Percentiles rank a stretch among this genome's conserved stretches.
phyloP scores from a whole-genome alignment of 2,797 vertebrate genomes.

The Pteropus rufus region DNA sequence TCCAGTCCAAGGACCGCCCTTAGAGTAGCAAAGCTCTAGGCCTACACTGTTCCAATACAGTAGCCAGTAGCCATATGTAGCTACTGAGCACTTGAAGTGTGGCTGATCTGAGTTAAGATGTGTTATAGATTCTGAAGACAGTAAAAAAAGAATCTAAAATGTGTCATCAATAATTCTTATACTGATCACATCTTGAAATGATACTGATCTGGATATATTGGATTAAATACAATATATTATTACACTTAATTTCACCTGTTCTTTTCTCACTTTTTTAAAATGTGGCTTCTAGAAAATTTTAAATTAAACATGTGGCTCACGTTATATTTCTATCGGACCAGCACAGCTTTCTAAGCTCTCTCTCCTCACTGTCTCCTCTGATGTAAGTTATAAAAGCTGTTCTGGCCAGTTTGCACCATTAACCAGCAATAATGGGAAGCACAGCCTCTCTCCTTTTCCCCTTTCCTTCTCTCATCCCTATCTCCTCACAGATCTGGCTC shows the following conservation, averaged over 20 bases:
- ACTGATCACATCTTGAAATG: background rate
- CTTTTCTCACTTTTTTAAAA: slow-evolving; percentile 20
- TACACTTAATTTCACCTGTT: slow-evolving; percentile 6
- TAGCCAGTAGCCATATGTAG: background rate
- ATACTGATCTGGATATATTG: background rate
- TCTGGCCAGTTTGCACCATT: background rate
- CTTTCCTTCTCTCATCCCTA: background rate
- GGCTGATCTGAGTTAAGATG: background rate
- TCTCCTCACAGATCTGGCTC: background rate
- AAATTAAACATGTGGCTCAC: background rate
- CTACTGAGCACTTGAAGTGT: background rate
- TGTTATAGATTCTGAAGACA: background rate
- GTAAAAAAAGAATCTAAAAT: background rate
- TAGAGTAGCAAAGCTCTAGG: background rate
- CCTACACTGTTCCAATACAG: background rate
- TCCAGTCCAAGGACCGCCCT: background rate
- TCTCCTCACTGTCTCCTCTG: background rate
- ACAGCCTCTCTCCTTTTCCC: background rate
- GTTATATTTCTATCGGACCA: background rate
- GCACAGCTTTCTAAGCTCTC: background rate
- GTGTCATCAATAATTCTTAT: background rate
- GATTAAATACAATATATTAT: background rate
- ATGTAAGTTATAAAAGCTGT: slow-evolving; percentile 9
- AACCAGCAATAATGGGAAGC: background rate
- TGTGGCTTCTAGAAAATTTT: slow-evolving; percentile 17